Conservation (phyloP, 2,113 vertebrate species). For the Cyphomyrus plagiostoma region DNA sequence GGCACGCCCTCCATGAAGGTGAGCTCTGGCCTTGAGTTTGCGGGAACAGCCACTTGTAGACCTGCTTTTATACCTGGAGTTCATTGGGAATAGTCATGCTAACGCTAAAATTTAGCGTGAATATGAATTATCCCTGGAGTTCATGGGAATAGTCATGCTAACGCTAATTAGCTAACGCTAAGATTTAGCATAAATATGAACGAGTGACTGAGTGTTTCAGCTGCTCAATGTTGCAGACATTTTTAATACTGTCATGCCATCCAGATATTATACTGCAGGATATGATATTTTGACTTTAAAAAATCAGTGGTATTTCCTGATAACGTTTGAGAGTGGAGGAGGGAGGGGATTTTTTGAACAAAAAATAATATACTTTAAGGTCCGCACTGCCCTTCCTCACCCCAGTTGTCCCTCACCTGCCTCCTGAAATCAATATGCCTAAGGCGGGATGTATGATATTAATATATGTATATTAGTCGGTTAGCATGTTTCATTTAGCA, state of each 20-base stretch:
- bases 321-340: no score
- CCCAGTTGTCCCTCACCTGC: neutral
- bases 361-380: neutral
- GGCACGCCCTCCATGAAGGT: conserved; percentile 93
- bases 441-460: neutral
- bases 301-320: neutral
- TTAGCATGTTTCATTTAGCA: neutral
- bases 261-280: neutral
- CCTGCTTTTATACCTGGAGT: neutral
- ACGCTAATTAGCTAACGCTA: no score
- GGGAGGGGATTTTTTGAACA: neutral
- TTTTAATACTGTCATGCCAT: neutral
- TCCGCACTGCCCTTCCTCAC: no score
- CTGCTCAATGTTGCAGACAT: neutral
- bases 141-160: neutral
- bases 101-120: neutral
- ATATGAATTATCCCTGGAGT: neutral
- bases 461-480: neutral
- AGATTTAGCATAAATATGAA: no score
- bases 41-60: neutral
- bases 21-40: conserved; percentile 23
- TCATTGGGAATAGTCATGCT: neutral
- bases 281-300: neutral
- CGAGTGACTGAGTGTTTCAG: neutral
- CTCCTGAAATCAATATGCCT: neutral